phyloP scores from a whole-genome alignment of 53 echinoderm and acorn worm genomes.

The Echinometra lucunter region DNA sequence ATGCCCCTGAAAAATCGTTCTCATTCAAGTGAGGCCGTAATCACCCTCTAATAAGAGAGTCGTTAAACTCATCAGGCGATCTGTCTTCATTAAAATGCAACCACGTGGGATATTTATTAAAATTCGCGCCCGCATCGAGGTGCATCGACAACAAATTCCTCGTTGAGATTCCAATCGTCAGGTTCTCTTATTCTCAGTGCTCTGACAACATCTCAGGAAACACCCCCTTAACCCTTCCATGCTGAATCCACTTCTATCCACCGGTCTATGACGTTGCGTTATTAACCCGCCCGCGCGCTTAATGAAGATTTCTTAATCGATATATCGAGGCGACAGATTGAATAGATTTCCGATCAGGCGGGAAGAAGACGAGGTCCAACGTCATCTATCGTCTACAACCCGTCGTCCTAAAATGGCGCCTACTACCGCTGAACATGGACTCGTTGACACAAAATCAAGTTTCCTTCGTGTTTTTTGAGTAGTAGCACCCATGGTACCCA shows the following conservation, averaged over 20 bases:
- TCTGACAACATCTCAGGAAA: background rate
- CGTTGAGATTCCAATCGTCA: slow-evolving; percentile 36
- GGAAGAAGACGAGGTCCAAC: slow-evolving; percentile 10
- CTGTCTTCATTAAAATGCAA: slow-evolving; percentile 70
- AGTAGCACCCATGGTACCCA: background rate
- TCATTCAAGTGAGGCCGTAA: slow-evolving; percentile 58
- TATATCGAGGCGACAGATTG: slow-evolving; percentile 62
- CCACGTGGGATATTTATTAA: slow-evolving; percentile 68
- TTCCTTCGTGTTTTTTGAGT: background rate
- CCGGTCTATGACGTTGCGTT: slow-evolving; percentile 14
- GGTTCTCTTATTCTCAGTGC: background rate
- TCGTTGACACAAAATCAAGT: slow-evolving; percentile 46
- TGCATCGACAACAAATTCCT: slow-evolving; percentile 51
- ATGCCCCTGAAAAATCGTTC: slow-evolving; percentile 50
- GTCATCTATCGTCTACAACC: slow-evolving; percentile 3
- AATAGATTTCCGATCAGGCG: slow-evolving; percentile 53
- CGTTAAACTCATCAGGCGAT: slow-evolving; percentile 64
- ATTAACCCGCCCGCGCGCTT: slow-evolving; percentile 15
- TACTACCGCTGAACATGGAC: background rate
- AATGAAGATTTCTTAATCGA: slow-evolving; percentile 51
- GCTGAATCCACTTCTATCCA: background rate
- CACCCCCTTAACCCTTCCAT: background rate
- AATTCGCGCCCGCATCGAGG: slow-evolving; percentile 59
- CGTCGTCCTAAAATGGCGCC: slow-evolving; percentile 40
- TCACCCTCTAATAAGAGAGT: slow-evolving; percentile 64